These are phyloP conservation scores for Colostygia pectinataria DNA, from an alignment of 2,888 invertebrate genomes.

Conservation along the genomic window DNA sequence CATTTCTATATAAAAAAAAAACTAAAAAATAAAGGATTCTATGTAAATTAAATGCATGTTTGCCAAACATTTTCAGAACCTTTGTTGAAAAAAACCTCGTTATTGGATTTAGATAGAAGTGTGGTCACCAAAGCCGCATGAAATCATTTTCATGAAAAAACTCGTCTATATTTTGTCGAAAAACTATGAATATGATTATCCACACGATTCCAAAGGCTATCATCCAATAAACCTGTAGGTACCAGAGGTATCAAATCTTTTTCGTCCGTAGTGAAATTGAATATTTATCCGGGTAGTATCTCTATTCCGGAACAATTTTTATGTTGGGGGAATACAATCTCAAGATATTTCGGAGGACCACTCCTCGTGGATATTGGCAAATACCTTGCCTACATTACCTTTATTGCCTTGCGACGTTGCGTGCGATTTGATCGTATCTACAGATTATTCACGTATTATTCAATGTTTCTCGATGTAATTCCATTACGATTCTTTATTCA, in stretches of 20 bases:
- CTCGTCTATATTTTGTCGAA: slow-evolving; percentile 63
- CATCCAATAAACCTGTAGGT: slow-evolving; percentile 80
- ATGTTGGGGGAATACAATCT: slow-evolving; percentile 82
- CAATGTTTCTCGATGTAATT: slow-evolving; percentile 68
- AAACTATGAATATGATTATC: slow-evolving; percentile 82
- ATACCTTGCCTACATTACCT: slow-evolving; percentile 81
- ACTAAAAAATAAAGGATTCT: background rate
- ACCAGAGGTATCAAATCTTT: slow-evolving; percentile 82
- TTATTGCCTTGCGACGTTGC: slow-evolving; percentile 77
- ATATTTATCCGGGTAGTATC: slow-evolving; percentile 83
- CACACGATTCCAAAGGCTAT: slow-evolving; percentile 79
- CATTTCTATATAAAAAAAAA: background rate
- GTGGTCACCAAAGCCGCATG: slow-evolving; percentile 46
- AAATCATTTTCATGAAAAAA: slow-evolving; percentile 60
- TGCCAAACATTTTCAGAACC: slow-evolving; percentile 4
- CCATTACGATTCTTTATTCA: slow-evolving; percentile 55
- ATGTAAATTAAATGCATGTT: slow-evolving; percentile 1
- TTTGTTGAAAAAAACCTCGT: slow-evolving; percentile 37
- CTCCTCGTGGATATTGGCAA: slow-evolving; percentile 80
- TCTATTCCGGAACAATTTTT: slow-evolving; percentile 83
- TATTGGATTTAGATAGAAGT: slow-evolving; percentile 47
- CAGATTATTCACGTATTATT: slow-evolving; percentile 69
- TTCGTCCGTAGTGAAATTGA: slow-evolving; percentile 82
- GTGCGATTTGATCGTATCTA: slow-evolving; percentile 70
- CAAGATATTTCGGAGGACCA: slow-evolving; percentile 80